Percentiles rank a stretch among this genome's conserved stretches.
phyloP scores from a whole-genome alignment of 2,797 vertebrate genomes.

The Acestrorhynchus altus region DNA sequence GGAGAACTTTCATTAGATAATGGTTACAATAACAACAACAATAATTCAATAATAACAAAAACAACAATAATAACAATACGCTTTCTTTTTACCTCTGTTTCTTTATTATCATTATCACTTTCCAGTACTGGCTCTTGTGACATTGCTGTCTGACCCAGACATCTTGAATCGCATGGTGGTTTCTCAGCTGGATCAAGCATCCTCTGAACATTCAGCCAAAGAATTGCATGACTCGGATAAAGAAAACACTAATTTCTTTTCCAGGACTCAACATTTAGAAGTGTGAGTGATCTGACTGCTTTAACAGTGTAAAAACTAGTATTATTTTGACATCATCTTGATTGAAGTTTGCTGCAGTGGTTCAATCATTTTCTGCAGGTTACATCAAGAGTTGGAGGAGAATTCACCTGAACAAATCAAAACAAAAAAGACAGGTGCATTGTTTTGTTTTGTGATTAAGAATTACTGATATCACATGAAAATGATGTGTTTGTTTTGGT shows the following conservation, averaged over 20 bases:
- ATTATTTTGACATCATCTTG: neutral
- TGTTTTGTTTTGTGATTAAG: conserved; percentile 7
- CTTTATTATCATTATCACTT: conserved; percentile 9
- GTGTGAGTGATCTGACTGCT: conserved; percentile 38
- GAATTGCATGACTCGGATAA: conserved; percentile 64
- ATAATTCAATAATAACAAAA: no score
- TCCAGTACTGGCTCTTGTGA: conserved; percentile 74
- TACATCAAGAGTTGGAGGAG: conserved; percentile 58
- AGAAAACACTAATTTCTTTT: conserved; percentile 61
- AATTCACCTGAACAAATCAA: conserved; percentile 49
- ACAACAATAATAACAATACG: no score
- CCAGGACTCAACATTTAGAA: conserved; percentile 55
- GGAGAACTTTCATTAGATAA: no score
- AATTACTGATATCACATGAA: neutral
- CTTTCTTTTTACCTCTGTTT: neutral
- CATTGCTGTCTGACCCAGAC: conserved; percentile 78
- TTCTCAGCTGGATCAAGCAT: conserved; percentile 70
- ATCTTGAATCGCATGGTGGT: conserved; percentile 82
- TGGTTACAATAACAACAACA: no score
- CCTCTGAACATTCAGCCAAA: conserved; percentile 61
- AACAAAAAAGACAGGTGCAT: conserved; percentile 73
- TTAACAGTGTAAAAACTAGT: neutral
- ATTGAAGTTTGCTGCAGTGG: conserved; percentile 8
- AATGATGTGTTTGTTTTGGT: conserved; percentile 21
- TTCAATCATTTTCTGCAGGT: conserved; percentile 50